A percentile compares a stretch with the other conserved stretches of the same genome.
Evolutionary conservation across 2,888 invertebrate species (phyloP).

Genomic region (Sycophila texana): DNA sequence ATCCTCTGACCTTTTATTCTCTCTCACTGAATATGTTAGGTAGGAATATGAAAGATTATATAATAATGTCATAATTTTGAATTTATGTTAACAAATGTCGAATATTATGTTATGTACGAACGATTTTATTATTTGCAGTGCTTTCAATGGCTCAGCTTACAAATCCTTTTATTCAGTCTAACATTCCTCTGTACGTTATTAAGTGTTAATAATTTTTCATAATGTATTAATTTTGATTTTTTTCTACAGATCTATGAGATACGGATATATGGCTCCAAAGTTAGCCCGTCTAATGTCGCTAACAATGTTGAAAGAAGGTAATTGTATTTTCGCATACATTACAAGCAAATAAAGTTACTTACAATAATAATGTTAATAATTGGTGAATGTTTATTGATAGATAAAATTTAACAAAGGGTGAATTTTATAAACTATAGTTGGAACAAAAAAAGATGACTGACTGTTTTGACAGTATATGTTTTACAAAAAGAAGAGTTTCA

Average conservation of each 20-base stretch:
- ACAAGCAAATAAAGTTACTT: background rate
- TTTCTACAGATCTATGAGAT: constrained; percentile 26
- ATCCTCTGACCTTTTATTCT: background rate
- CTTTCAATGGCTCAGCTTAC: constrained; percentile 9
- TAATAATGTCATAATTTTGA: background rate
- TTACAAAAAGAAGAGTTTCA: no score
- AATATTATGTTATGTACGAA: background rate
- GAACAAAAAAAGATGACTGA: no score
- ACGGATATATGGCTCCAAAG: constrained; percentile 37
- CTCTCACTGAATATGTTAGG: constrained; percentile 4
- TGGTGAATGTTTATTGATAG: no score
- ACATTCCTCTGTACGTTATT: constrained; percentile 22
- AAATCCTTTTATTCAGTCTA: constrained; percentile 12
- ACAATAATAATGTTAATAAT: no score
- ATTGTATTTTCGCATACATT: no score
- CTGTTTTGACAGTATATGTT: no score
- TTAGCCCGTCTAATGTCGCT: constrained; percentile 32
- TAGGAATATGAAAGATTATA: background rate
- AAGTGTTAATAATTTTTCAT: background rate
- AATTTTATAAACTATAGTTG: no score
- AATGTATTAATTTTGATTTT: background rate
- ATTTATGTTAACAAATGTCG: background rate
- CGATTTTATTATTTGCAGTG: background rate
- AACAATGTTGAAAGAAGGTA: constrained; percentile 43
- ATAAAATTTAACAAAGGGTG: no score